Evolutionary conservation across 2,888 invertebrate genomes (phyloP), one percentile per base, ranked within the genome.

Genomic region (Oxyscelio sp.): DNA sequence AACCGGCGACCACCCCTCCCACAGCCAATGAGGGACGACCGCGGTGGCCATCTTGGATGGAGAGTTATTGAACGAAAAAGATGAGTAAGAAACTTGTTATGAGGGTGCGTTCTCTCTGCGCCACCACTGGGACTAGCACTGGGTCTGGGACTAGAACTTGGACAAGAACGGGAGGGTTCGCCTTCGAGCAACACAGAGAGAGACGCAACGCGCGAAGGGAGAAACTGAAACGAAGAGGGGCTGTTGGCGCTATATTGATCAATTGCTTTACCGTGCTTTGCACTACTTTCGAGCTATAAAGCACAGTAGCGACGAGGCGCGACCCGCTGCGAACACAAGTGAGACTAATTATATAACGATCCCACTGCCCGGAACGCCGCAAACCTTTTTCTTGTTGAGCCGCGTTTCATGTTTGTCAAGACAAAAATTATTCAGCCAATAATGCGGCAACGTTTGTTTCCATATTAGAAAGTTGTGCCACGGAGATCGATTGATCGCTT

Each of bases 201-300:
- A 52, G 73, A 40, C 78, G n/a, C n/a, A n/a, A 38, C 43, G 45
- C 54, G 87, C 91, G 88, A 87, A 90, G 91, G 89, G 91, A 87
- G 90, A 87, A 87, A 88, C 90, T 90, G 92, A 92, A 93, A 93
- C 94, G 94, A 94, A 93, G 89, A 89, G 90, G 91, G 91, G 90
- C 90, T 90, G 91, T 90, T 92, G 91, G 93, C 92, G 94, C 92
- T 93, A 94, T 94, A 94, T 94, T 94, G 94, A 94, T 94, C 93
- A 94, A 94, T 94, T 93, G 94, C 93, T 92, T 92, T 90, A 87
- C 91, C 93, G 92, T 93, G 93, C 93, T 93, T 93, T 91, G 92
- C 91, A 89, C 93, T 93, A 93, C 92, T 93, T 94, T 93, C 91
- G 85, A 87, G 89, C 91, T 88, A 91, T 92, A 92, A 91, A 91